A percentile compares a stretch with the other conserved stretches of the same genome.
phyloP scores from a whole-genome alignment of 2,113 vertebrate genomes.

The Sander lucioperca region DNA sequence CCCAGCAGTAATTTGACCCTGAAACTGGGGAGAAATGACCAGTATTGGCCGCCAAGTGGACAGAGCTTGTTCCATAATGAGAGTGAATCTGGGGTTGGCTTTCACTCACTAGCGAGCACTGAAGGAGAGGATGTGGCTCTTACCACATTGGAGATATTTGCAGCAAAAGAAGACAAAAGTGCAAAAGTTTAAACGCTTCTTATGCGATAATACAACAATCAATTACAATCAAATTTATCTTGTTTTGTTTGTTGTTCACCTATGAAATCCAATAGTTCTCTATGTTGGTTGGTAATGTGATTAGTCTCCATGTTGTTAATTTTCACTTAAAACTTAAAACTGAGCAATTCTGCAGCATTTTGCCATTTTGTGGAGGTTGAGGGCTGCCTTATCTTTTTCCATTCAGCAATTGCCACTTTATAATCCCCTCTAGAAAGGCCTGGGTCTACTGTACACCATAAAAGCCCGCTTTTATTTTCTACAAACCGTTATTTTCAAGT shows the following conservation, averaged over 20 bases:
- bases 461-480: conserved; percentile 4
- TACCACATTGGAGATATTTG: background rate
- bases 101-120: background rate
- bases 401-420: background rate
- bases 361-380: no score
- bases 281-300: background rate
- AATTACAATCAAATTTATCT: background rate
- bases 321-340: background rate
- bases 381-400: background rate
- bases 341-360: no score
- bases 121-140: background rate
- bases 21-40: no score
- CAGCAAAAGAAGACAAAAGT: no score
- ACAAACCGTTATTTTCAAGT: background rate
- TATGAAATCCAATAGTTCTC: background rate
- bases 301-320: background rate
- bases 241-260: no score
- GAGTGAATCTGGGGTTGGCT: background rate
- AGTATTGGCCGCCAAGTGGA: background rate
- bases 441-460: background rate
- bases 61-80: background rate
- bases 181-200: background rate
- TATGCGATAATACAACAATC: background rate
- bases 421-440: conserved; percentile 4
- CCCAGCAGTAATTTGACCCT: no score